phyloP scores from a whole-genome alignment of 2,888 invertebrate species.

The Empis livida region DNA sequence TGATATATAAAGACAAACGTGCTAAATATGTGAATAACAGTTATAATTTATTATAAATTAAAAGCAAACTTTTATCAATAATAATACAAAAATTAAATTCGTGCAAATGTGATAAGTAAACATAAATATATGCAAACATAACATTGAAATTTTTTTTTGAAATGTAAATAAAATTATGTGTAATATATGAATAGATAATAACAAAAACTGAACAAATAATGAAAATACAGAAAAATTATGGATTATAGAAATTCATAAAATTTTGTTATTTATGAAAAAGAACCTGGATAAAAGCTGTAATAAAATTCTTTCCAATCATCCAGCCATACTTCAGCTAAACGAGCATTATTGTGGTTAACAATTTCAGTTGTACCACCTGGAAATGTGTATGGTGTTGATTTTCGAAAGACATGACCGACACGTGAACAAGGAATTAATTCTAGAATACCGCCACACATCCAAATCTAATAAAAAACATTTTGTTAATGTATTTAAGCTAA shows the following conservation, averaged over 20 bases:
- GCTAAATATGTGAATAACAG: conserved; percentile 4
- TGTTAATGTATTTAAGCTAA: not conserved
- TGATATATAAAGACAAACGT: conserved; percentile 1
- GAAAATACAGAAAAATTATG: not conserved
- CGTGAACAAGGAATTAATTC: conserved; percentile 91
- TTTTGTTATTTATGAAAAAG: conserved; percentile 15
- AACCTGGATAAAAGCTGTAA: conserved; percentile 97
- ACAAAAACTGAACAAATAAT: conserved; percentile 2
- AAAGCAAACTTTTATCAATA: not conserved
- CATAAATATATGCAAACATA: not conserved
- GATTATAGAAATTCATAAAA: not conserved
- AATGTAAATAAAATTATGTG: conserved; percentile 2
- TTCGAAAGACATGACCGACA: conserved; percentile 94
- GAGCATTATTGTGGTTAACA: conserved; percentile 97
- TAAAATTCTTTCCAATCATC: conserved; percentile 99
- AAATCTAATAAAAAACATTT: conserved; percentile 50
- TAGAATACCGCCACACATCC: conserved; percentile 94
- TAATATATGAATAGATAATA: conserved; percentile 1
- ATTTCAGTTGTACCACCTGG: conserved; percentile 94
- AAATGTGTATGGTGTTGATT: conserved; percentile 96
- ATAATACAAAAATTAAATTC: not conserved
- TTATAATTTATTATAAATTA: conserved; percentile 9
- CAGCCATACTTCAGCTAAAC: conserved; percentile 98
- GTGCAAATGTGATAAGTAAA: conserved; percentile 1
- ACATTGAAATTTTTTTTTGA: no score